Conservation (phyloP, 2,113 vertebrate species). For the Canis aureus region DNA sequence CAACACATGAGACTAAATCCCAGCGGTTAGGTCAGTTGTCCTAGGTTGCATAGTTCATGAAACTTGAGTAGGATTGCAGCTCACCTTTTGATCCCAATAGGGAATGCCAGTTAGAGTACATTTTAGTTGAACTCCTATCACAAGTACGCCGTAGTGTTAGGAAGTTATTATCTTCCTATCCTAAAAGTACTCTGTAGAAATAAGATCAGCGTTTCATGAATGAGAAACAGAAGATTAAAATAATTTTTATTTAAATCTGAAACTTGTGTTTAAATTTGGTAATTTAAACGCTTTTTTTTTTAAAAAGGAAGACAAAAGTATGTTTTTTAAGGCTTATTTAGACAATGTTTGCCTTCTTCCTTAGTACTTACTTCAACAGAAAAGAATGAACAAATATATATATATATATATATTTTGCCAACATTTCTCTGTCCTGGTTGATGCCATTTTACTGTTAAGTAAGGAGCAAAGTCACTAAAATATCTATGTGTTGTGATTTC, state of each 20-base stretch:
- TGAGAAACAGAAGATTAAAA: conserved; percentile 30
- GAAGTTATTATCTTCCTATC: neutral
- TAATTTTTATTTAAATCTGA: conserved; percentile 50
- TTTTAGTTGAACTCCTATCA: neutral
- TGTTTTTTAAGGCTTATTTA: conserved; percentile 43
- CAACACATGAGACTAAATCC: neutral
- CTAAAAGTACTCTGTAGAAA: neutral
- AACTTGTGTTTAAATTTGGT: neutral
- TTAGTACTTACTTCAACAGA: conserved; percentile 34
- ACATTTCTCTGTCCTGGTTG: neutral
- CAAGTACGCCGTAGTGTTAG: neutral
- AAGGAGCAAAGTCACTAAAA: conserved; percentile 39
- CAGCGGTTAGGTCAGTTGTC: neutral
- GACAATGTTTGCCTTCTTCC: neutral
- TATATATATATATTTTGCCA: neutral
- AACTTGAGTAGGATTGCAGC: neutral
- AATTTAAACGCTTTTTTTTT: neutral
- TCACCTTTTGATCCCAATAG: neutral
- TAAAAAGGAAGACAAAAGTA: neutral
- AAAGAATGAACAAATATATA: neutral
- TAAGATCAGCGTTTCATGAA: conserved; percentile 17
- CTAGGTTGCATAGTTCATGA: neutral
- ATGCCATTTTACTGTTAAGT: neutral
- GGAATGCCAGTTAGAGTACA: neutral
- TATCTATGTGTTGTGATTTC: neutral